A percentile compares a stretch with the other conserved stretches of the same genome.
Conservation (phyloP, 2,888 invertebrate genomes). For the Andrena fulva region DNA sequence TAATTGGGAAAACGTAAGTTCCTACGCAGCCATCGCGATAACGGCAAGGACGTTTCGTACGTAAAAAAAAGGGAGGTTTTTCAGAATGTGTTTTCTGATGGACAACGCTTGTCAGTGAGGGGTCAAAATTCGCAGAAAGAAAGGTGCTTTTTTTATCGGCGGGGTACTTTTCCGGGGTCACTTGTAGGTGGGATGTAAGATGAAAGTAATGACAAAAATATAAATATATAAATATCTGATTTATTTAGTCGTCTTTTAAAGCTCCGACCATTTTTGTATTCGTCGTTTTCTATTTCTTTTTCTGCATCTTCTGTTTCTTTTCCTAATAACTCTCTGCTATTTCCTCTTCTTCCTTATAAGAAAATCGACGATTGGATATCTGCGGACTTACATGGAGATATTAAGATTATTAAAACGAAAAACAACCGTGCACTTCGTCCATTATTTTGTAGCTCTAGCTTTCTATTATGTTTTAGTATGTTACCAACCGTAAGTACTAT, state of each 20-base stretch:
- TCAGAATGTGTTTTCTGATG: background rate
- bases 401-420: no score
- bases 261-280: background rate
- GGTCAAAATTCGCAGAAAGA: background rate
- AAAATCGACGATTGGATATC: no score
- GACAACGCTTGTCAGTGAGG: background rate
- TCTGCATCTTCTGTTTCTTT: background rate
- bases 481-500: no score
- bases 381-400: no score
- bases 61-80: background rate
- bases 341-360: background rate
- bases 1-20: conserved; percentile 53
- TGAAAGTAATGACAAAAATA: no score
- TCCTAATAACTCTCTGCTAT: background rate
- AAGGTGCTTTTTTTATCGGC: background rate
- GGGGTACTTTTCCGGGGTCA: background rate
- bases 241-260: background rate
- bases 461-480: no score
- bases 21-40: background rate
- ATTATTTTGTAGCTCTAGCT: no score
- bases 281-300: background rate
- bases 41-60: background rate
- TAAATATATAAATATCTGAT: background rate
- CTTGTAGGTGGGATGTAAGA: no score
- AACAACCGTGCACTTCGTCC: no score